Conservation (phyloP, 2,113 vertebrate species). For the Heloderma charlesbogerti region DNA sequence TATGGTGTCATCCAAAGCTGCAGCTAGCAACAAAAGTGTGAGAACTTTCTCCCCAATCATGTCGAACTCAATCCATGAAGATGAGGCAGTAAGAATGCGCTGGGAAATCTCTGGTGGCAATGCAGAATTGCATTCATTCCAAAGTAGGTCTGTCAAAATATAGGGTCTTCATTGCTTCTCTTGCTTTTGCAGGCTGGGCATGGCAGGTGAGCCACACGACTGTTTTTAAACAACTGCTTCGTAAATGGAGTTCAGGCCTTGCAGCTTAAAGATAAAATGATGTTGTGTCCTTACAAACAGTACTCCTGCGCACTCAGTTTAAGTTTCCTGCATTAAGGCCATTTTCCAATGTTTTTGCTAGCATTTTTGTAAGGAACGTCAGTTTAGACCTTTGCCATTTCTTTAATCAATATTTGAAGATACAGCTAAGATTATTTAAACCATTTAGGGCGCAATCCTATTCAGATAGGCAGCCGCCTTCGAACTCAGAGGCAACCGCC, state of each 20-base stretch:
- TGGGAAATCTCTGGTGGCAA: background rate
- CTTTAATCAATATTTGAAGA: background rate
- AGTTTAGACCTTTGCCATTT: background rate
- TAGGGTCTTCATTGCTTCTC: background rate
- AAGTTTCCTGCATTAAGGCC: background rate
- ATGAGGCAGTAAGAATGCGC: background rate
- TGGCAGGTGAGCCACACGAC: background rate
- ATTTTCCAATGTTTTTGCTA: background rate
- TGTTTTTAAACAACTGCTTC: background rate
- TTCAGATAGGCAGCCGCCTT: no score
- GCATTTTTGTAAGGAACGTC: background rate
- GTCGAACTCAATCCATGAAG: background rate
- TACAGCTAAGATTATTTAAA: background rate
- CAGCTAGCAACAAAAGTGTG: background rate
- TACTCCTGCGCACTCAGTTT: background rate
- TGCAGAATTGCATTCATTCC: constrained; percentile 6
- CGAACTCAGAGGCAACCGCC: no score
- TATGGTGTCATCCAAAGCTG: background rate
- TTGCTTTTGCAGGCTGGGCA: background rate
- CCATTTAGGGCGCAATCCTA: no score
- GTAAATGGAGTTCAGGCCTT: background rate
- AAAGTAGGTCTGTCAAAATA: background rate
- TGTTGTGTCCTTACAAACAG: background rate
- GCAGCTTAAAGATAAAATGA: background rate
- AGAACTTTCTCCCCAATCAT: background rate